Percentiles rank a stretch among this genome's conserved stretches.
phyloP scores from a whole-genome alignment of 2,113 vertebrate genomes.

The Eonycteris spelaea region DNA sequence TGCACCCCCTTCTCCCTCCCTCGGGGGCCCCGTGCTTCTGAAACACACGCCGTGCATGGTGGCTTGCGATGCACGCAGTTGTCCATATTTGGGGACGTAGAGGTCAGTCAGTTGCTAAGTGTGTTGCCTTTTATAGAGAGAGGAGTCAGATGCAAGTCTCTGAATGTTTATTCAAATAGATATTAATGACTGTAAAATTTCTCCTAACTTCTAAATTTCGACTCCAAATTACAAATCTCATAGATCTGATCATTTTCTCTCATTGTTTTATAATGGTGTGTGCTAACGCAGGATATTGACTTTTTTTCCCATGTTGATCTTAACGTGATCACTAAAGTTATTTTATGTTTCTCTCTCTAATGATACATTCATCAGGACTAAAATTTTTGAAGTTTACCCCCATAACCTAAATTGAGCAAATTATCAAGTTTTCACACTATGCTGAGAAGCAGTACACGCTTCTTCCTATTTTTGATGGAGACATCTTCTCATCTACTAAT shows the following conservation, averaged over 20 bases:
- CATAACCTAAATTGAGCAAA: background rate
- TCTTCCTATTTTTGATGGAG: background rate
- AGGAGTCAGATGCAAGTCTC: background rate
- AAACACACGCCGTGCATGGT: rapidly evolving
- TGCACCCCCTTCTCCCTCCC: background rate
- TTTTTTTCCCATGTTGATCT: background rate
- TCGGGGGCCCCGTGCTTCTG: background rate
- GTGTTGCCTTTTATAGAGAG: background rate
- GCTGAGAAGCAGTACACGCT: background rate
- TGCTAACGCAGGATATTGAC: background rate
- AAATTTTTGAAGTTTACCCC: background rate
- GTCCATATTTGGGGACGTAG: background rate
- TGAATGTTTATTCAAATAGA: background rate
- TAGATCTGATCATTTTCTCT: background rate
- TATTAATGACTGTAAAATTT: background rate
- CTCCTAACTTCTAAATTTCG: background rate
- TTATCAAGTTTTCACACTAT: background rate
- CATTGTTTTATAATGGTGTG: background rate
- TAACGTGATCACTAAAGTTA: background rate
- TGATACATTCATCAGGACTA: background rate
- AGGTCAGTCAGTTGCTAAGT: background rate
- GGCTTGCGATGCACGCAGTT: background rate
- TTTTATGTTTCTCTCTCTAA: background rate
- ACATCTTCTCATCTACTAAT: no score
- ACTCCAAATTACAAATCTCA: background rate